A percentile compares a stretch with the other conserved stretches of the same genome.
Conservation (phyloP, 1,140 invertebrate genomes). For the Frieseomelitta varia region DNA sequence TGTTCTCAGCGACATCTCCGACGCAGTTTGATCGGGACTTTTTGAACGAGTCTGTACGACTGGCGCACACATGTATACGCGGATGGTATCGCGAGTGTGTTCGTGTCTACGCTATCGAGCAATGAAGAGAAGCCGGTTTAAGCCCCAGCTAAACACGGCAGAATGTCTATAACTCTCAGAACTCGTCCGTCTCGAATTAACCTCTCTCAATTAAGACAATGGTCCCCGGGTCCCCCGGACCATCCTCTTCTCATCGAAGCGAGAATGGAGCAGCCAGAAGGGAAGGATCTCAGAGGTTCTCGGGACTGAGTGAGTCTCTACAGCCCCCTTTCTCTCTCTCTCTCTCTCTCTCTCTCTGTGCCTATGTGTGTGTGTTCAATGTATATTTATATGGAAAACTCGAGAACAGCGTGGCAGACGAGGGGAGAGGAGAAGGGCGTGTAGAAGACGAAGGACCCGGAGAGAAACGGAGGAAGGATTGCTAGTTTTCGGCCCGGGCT, state of each 20-base stretch:
- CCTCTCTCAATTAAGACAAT: constrained; percentile 70
- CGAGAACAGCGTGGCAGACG: not conserved
- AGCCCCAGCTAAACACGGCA: constrained; percentile 57
- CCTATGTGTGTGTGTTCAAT: not conserved
- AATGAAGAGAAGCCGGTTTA: constrained; percentile 56
- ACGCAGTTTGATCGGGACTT: not conserved
- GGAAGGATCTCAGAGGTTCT: constrained; percentile 55
- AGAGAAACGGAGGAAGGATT: not conserved
- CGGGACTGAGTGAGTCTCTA: constrained; percentile 2
- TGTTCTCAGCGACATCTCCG: too few relatives aligned
- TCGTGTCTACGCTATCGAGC: constrained; percentile 39
- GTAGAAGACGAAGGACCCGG: not conserved
- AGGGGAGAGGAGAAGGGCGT: not conserved
- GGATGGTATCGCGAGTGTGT: too few relatives aligned
- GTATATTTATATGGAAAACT: constrained; percentile 43
- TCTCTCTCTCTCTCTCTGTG: too few relatives aligned
- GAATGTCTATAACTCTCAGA: constrained; percentile 65
- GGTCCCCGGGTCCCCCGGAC: constrained; percentile 61
- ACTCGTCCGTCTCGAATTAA: constrained; percentile 68
- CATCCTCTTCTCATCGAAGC: constrained; percentile 61
- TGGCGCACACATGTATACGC: not conserved
- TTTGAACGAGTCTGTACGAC: not conserved
- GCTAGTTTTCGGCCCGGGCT: not conserved
- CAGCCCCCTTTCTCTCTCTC: too few relatives aligned
- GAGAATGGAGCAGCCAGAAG: constrained; percentile 55